A percentile compares a stretch with the other conserved stretches of the same genome.
These are phyloP conservation scores for Tetrao urogallus DNA, from an alignment of 2,113 vertebrate species.

Conservation along the genomic window DNA sequence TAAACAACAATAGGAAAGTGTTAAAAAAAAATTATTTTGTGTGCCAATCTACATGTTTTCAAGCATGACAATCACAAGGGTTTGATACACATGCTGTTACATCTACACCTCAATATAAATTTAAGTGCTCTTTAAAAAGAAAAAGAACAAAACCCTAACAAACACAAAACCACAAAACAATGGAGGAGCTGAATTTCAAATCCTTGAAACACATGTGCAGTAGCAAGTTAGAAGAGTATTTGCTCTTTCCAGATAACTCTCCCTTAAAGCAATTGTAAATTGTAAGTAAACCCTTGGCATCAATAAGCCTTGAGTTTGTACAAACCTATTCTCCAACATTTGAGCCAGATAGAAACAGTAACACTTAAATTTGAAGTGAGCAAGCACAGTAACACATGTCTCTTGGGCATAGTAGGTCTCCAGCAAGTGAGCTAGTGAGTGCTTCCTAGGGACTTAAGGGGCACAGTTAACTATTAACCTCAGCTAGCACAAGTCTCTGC, in stretches of 20 bases:
- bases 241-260: not conserved
- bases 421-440: slow-evolving; percentile 4
- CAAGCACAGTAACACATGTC: slow-evolving; percentile 15
- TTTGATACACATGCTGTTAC: not conserved
- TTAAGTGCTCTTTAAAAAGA: not conserved
- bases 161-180: not conserved
- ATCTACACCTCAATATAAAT: not conserved
- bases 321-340: slow-evolving; percentile 3
- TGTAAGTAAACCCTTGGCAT: slow-evolving; percentile 34
- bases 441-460: slow-evolving; percentile 13
- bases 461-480: slow-evolving; percentile 42
- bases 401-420: slow-evolving; percentile 6
- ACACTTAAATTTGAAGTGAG: slow-evolving; percentile 37
- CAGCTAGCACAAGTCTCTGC: not conserved
- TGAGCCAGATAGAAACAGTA: slow-evolving; percentile 42
- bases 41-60: not conserved
- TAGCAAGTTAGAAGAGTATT: not conserved
- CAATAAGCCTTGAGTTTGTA: slow-evolving; percentile 19
- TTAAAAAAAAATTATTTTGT: not conserved
- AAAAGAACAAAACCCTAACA: fast-evolving
- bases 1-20: not conserved
- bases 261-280: slow-evolving; percentile 19
- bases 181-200: not conserved
- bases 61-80: not conserved
- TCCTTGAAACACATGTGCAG: not conserved